Percentiles rank a stretch among this genome's conserved stretches.
These are phyloP conservation scores for Cryptotermes secundus DNA, from an alignment of 1,140 invertebrate species.

Conservation along the genomic window DNA sequence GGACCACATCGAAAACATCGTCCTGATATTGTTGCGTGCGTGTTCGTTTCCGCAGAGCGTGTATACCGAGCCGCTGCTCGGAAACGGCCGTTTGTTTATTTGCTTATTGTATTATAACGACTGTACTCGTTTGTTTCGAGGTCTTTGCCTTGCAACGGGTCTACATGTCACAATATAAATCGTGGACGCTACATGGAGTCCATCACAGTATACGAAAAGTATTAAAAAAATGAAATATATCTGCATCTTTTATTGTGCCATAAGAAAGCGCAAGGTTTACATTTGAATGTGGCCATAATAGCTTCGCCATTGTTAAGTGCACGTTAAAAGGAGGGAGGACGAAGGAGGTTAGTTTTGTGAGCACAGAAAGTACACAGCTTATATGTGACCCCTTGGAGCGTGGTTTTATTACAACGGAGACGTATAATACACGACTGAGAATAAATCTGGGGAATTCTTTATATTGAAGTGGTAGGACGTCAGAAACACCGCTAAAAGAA, in stretches of 20 bases:
- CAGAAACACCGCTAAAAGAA: not conserved
- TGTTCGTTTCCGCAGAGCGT: too few relatives aligned
- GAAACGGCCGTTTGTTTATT: too few relatives aligned
- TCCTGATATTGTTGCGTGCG: too few relatives aligned
- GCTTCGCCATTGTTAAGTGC: not conserved
- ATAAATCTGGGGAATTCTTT: conserved; percentile 12
- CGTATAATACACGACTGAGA: conserved; percentile 5
- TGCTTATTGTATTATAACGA: too few relatives aligned
- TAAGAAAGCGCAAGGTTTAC: not conserved
- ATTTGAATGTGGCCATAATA: not conserved
- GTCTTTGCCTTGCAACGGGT: too few relatives aligned
- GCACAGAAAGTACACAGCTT: not conserved
- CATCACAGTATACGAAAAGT: too few relatives aligned
- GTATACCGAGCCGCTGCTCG: too few relatives aligned
- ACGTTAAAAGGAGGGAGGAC: not conserved
- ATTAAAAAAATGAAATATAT: too few relatives aligned
- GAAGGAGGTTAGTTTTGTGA: not conserved
- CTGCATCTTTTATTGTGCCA: not conserved
- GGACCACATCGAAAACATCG: too few relatives aligned
- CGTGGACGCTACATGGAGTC: too few relatives aligned
- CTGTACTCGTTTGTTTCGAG: too few relatives aligned
- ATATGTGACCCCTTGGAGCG: not conserved
- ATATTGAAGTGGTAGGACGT: not conserved
- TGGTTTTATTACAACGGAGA: not conserved
- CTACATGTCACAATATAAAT: too few relatives aligned